These are phyloP conservation scores for Todiramphus saurophagus DNA, from an alignment of 2,113 vertebrate genomes.

Conservation along the genomic window DNA sequence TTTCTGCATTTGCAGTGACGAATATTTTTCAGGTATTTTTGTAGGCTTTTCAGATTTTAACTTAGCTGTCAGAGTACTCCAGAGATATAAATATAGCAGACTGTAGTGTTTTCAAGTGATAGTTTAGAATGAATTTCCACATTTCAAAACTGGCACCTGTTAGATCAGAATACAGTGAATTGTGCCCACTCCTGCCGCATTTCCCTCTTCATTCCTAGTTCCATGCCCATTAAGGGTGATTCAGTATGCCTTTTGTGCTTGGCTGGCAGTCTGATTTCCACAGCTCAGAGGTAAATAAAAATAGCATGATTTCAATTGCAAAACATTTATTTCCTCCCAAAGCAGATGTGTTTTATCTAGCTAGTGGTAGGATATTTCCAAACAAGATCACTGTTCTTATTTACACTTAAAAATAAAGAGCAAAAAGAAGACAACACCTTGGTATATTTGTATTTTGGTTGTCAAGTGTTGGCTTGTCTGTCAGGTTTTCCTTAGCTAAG, in stretches of 20 bases:
- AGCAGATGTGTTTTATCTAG: conserved; percentile 33
- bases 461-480: background rate
- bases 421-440: background rate
- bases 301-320: conserved; percentile 39
- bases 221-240: conserved; percentile 26
- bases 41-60: background rate
- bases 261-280: conserved; percentile 17
- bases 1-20: background rate
- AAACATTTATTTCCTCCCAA: conserved; percentile 24
- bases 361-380: background rate
- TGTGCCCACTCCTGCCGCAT: background rate
- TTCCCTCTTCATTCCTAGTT: background rate
- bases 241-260: conserved; percentile 30
- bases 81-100: conserved; percentile 12
- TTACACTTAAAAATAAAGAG: background rate
- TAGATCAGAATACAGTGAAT: conserved; percentile 26
- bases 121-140: conserved; percentile 19
- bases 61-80: background rate
- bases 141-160: conserved; percentile 34
- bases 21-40: background rate
- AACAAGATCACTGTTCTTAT: background rate
- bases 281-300: conserved; percentile 27
- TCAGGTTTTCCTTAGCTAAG: background rate
- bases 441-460: background rate
- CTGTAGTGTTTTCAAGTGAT: conserved; percentile 11